A percentile compares a stretch with the other conserved stretches of the same genome.
Evolutionary conservation across 2,113 vertebrate genomes (phyloP).

Genomic region (Tympanuchus pallidicinctus): DNA sequence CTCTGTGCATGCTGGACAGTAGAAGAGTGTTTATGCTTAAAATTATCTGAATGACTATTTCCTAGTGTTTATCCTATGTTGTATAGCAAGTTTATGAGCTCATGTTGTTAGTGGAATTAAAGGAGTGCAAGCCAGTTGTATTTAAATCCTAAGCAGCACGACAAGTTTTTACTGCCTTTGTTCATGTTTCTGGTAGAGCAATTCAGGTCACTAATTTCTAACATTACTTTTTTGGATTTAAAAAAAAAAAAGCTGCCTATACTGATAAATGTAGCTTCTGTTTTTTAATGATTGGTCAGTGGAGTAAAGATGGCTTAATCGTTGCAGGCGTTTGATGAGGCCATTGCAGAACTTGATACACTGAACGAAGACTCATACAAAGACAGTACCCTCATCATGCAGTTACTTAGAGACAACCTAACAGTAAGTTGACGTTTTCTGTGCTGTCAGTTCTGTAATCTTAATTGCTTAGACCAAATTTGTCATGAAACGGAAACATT

Average conservation of each 20-base stretch:
- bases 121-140: neutral
- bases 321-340: constrained; percentile 93
- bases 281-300: neutral
- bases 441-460: neutral
- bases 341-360: constrained; percentile 93
- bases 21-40: neutral
- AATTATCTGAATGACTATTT: neutral
- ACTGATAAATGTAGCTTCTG: neutral
- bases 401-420: constrained; percentile 99
- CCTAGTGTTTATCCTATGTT: neutral
- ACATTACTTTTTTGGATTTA: neutral
- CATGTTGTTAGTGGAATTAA: neutral
- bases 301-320: constrained; percentile 30
- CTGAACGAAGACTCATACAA: constrained; percentile 98
- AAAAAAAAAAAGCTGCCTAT: neutral
- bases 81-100: neutral
- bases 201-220: neutral
- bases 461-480: neutral
- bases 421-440: constrained; percentile 86
- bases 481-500: neutral
- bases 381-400: constrained; percentile 99
- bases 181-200: neutral
- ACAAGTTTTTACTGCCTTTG: neutral
- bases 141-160: neutral
- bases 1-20: neutral